phyloP scores from a whole-genome alignment of 1,140 invertebrate genomes.

The Lordiphosa collinella region DNA sequence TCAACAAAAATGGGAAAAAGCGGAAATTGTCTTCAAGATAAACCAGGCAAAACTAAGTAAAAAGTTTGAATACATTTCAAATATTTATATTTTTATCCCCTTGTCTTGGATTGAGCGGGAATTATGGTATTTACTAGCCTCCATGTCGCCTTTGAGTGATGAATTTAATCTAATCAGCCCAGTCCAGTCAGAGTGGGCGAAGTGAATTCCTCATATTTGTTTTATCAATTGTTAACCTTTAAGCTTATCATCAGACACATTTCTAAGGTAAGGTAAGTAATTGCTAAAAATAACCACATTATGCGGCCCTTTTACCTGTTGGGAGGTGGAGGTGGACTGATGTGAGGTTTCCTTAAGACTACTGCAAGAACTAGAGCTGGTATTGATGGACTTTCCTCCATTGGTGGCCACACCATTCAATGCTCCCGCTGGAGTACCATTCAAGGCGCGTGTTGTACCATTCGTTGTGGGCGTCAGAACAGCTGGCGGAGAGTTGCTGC shows the following conservation, averaged over 20 bases:
- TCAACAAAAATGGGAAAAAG: constrained; percentile 5
- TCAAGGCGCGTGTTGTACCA: constrained; percentile 36
- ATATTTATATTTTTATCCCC: not conserved
- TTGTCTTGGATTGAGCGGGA: too few species aligned
- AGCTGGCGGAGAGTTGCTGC: constrained; percentile 6
- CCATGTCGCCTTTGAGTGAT: constrained; percentile 23
- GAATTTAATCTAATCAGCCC: constrained; percentile 27
- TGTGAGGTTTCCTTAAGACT: constrained; percentile 79
- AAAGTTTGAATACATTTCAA: constrained; percentile 18
- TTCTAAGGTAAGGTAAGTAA: constrained; percentile 33
- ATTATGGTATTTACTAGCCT: not conserved
- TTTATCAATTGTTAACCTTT: constrained; percentile 40
- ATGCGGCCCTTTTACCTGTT: constrained; percentile 66
- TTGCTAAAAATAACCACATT: constrained; percentile 38
- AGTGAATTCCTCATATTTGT: not conserved
- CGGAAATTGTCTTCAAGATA: constrained; percentile 25
- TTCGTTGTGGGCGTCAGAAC: constrained; percentile 1
- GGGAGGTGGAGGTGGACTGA: constrained; percentile 76
- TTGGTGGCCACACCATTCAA: constrained; percentile 15
- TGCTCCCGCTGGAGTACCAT: constrained; percentile 27
- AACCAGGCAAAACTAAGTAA: constrained; percentile 27
- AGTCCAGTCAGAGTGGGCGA: not conserved
- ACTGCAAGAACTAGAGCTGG: constrained; percentile 75
- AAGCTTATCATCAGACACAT: constrained; percentile 23
- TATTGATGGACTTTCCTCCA: constrained; percentile 62